A percentile compares a stretch with the other conserved stretches of the same genome.
phyloP scores from a whole-genome alignment of 2,797 vertebrate species.

The Synaphobranchus kaupii region DNA sequence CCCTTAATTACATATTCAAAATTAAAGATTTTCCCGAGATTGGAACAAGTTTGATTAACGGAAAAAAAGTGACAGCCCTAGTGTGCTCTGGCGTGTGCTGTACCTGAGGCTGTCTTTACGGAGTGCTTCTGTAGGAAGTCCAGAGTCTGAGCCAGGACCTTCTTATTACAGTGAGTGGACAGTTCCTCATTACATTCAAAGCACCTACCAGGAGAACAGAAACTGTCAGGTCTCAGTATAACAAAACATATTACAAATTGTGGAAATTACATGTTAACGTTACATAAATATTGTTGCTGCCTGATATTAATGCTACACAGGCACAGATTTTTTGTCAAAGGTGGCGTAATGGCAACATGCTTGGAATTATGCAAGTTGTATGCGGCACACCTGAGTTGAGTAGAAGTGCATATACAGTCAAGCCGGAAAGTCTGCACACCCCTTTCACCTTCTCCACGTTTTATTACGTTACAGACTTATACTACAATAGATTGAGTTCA shows the following conservation, averaged over 20 bases:
- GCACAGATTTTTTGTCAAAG: not conserved
- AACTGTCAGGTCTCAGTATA: not conserved
- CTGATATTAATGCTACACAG: not conserved
- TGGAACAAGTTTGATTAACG: too few relatives aligned
- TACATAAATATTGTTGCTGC: not conserved
- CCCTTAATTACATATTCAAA: too few relatives aligned
- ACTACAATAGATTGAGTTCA: too few relatives aligned
- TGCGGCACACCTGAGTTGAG: too few relatives aligned
- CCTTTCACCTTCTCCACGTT: too few relatives aligned
- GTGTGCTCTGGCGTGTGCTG: conserved; percentile 37
- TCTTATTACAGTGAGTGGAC: conserved; percentile 95
- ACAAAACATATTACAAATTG: not conserved
- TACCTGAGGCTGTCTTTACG: conserved; percentile 88
- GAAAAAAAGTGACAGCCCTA: not conserved
- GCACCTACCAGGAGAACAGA: conserved; percentile 78
- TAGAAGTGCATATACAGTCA: too few relatives aligned
- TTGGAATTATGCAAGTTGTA: too few relatives aligned
- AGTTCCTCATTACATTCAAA: conserved; percentile 97
- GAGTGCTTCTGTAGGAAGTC: conserved; percentile 96
- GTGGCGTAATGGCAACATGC: not conserved
- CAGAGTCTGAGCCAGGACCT: conserved; percentile 91
- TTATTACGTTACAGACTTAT: too few relatives aligned
- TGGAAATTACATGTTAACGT: not conserved
- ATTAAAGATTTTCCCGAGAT: too few relatives aligned
- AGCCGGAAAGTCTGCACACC: too few relatives aligned